These are phyloP conservation scores for Eublepharis macularius DNA, from an alignment of 2,113 vertebrate genomes.

Conservation along the genomic window DNA sequence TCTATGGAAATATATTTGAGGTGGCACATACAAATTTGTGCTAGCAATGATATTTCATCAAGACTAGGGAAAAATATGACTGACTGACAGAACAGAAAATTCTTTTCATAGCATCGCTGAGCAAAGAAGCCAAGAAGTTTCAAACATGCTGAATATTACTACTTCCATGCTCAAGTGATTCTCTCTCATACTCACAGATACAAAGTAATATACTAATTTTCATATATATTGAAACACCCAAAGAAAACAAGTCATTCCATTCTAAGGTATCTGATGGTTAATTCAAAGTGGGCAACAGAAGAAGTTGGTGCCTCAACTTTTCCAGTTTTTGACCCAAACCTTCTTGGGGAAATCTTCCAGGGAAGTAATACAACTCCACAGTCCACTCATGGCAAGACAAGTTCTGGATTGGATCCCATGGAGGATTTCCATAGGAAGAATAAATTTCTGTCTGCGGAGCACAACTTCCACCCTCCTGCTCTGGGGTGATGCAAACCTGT, in stretches of 20 bases:
- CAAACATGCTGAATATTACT: no score
- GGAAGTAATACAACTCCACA: no score
- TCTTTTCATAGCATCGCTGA: neutral
- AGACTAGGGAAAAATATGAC: neutral
- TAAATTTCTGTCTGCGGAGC: no score
- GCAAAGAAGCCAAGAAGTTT: neutral
- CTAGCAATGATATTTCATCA: neutral
- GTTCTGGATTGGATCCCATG: no score
- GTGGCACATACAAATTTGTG: fast-evolving
- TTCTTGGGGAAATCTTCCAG: no score
- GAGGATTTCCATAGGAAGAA: no score
- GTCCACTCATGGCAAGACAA: no score
- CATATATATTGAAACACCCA: neutral
- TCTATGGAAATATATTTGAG: neutral
- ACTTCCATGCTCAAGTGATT: fast-evolving
- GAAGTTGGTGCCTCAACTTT: no score
- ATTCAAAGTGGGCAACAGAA: no score
- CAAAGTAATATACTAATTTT: neutral
- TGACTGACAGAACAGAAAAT: fast-evolving
- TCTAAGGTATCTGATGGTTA: fast-evolving
- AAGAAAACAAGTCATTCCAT: neutral
- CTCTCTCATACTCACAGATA: neutral
- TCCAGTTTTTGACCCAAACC: no score
- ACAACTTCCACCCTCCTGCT: no score
- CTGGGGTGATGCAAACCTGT: no score